These are phyloP conservation scores for Hystrix brachyura DNA, from an alignment of 2,113 vertebrate species.

Conservation along the genomic window DNA sequence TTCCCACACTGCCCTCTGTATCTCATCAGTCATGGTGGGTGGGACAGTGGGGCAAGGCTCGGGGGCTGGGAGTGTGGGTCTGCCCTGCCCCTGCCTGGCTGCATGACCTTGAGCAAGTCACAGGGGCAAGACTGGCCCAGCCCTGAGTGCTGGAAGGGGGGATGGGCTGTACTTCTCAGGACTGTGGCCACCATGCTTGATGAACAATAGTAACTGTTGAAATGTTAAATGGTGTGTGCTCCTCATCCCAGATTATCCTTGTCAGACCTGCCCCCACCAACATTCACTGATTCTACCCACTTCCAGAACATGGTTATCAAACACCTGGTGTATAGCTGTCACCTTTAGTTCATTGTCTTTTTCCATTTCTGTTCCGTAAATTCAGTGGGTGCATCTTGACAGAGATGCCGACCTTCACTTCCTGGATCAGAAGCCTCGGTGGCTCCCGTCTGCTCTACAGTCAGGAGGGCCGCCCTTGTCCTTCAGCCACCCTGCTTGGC, in stretches of 20 bases:
- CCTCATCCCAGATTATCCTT: neutral
- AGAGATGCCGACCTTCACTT: neutral
- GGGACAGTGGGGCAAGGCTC: neutral
- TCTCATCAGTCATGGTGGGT: accelerated
- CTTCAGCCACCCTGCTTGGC: neutral
- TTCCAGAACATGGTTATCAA: neutral
- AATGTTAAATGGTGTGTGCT: too few species aligned
- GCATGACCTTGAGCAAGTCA: neutral
- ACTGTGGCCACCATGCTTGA: accelerated
- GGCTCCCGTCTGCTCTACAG: neutral
- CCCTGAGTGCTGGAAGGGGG: neutral
- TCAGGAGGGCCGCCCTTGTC: accelerated
- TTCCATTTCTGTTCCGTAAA: neutral
- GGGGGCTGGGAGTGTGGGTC: neutral
- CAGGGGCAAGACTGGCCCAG: accelerated
- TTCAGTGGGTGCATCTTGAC: neutral
- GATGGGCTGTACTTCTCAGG: neutral
- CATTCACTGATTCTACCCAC: neutral
- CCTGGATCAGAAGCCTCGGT: neutral
- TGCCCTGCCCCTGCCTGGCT: accelerated
- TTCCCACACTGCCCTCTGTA: neutral
- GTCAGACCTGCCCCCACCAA: neutral
- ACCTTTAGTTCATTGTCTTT: neutral
- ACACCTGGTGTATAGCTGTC: neutral
- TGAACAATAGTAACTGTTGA: accelerated